Conservation (phyloP, 2,797 vertebrate genomes). For the Crypturellus tataupa region DNA sequence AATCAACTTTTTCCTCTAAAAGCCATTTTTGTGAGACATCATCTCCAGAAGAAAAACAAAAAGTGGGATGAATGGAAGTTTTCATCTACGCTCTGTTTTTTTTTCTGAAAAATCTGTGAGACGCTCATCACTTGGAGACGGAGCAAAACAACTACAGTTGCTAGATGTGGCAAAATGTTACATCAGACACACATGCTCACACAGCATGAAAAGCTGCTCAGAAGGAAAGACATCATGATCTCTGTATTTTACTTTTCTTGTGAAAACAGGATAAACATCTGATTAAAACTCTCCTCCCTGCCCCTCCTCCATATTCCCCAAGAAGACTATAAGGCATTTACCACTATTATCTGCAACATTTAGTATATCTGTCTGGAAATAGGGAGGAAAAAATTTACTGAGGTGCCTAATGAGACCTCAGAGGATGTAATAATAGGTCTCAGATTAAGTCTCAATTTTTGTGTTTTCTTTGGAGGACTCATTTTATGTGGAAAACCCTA, state of each 20-base stretch:
- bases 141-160: neutral
- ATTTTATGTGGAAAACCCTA: constrained; percentile 82
- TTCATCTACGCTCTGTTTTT: neutral
- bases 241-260: neutral
- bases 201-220: neutral
- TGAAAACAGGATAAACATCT: neutral
- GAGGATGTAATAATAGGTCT: constrained; percentile 76
- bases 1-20: neutral
- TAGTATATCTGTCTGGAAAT: constrained; percentile 55
- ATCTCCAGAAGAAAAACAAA: neutral
- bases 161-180: neutral
- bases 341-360: constrained; percentile 26
- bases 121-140: neutral
- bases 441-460: constrained; percentile 70
- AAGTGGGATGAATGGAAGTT: neutral
- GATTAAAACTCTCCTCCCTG: constrained; percentile 8
- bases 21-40: neutral
- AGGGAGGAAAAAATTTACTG: neutral
- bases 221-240: neutral
- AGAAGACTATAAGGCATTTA: constrained; percentile 38
- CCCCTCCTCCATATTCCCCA: neutral
- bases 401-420: constrained; percentile 67
- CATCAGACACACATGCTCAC: neutral
- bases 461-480: constrained; percentile 75
- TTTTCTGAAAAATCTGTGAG: neutral